These are phyloP conservation scores for Falco punctatus DNA, from an alignment of 2,113 vertebrate species.

Conservation along the genomic window DNA sequence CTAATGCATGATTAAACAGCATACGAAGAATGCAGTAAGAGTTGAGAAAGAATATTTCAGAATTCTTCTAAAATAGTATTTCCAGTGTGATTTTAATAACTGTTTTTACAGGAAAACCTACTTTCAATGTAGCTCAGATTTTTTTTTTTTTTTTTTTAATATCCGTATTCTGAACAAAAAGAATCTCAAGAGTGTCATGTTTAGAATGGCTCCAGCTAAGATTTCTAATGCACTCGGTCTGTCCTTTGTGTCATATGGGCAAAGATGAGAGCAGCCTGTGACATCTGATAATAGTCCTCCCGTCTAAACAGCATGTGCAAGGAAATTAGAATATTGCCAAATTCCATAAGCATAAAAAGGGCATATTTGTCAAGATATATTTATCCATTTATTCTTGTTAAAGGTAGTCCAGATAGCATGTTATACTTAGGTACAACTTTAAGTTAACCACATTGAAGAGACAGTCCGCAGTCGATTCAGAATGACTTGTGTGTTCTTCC, in stretches of 20 bases:
- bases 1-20: neutral
- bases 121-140: neutral
- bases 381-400: neutral
- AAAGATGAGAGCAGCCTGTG: neutral
- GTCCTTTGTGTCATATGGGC: neutral
- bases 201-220: neutral
- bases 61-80: neutral
- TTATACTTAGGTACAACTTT: neutral
- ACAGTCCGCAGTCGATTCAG: neutral
- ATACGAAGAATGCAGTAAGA: neutral
- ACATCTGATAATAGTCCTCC: neutral
- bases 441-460: neutral
- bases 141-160: neutral
- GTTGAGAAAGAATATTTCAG: neutral
- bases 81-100: neutral
- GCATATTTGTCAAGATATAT: neutral
- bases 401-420: neutral
- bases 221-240: neutral
- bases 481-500: neutral
- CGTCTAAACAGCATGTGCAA: neutral
- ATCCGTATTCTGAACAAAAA: neutral
- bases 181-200: neutral
- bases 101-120: neutral
- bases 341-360: neutral
- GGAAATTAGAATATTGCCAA: neutral